phyloP scores from a whole-genome alignment of 2,888 invertebrate species.

The Phyllotreta cruciferae region DNA sequence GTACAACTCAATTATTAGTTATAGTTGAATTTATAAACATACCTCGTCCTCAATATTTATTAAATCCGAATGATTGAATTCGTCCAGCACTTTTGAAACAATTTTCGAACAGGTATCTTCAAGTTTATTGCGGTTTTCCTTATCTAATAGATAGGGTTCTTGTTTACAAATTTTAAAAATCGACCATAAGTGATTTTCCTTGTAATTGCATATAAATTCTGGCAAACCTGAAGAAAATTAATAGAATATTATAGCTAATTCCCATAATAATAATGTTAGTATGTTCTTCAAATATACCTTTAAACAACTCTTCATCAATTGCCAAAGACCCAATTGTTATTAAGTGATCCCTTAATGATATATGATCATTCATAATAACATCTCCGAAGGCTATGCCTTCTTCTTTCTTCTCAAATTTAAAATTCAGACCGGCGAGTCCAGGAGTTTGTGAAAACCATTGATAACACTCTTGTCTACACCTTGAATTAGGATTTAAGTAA shows the following conservation, averaged over 20 bases:
- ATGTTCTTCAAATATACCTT: no score
- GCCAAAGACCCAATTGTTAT: constrained; percentile 27
- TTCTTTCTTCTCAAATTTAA: constrained; percentile 35
- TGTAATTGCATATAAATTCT: constrained; percentile 38
- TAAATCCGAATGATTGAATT: constrained; percentile 24
- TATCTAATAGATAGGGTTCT: constrained; percentile 15
- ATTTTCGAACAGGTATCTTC: constrained; percentile 9
- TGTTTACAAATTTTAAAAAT: constrained; percentile 37
- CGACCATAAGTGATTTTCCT: constrained; percentile 35
- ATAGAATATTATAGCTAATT: background rate
- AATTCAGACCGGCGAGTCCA: constrained; percentile 31
- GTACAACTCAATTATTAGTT: no score
- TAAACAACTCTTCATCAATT: constrained; percentile 13
- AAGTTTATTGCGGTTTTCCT: constrained; percentile 3
- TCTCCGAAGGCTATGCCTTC: constrained; percentile 46
- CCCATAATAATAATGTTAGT: constrained; percentile 8
- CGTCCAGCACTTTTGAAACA: constrained; percentile 24
- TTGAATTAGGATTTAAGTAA: constrained; percentile 28
- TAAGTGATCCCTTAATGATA: constrained; percentile 39
- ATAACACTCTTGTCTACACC: constrained; percentile 30
- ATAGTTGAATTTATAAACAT: constrained; percentile 4
- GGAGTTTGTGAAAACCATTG: constrained; percentile 28
- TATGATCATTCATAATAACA: constrained; percentile 37
- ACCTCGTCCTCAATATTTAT: constrained; percentile 25
- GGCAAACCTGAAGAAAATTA: constrained; percentile 31